These are phyloP conservation scores for Lineus longissimus DNA, from an alignment of 1,140 invertebrate species.

Conservation along the genomic window DNA sequence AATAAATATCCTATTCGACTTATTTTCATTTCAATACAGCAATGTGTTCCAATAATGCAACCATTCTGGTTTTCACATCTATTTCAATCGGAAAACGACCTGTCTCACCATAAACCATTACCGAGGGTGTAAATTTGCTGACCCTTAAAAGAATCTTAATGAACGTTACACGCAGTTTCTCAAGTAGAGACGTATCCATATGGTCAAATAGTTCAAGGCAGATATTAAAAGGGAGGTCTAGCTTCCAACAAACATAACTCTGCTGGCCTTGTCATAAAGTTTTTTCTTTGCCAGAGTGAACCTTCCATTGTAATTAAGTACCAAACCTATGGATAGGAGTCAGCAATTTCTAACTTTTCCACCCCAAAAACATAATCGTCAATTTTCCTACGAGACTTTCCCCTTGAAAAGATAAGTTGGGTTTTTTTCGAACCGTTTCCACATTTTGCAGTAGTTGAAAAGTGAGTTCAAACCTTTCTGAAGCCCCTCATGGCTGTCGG, in stretches of 20 bases:
- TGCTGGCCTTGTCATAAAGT: not conserved
- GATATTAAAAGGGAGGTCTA: not conserved
- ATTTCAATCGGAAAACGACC: not conserved
- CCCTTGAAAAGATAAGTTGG: no score
- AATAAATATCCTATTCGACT: no score
- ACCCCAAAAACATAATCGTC: not conserved
- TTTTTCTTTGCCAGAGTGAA: not conserved
- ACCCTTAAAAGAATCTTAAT: not conserved
- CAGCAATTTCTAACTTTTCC: not conserved
- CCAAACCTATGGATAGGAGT: not conserved
- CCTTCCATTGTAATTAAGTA: not conserved
- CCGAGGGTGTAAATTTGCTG: not conserved
- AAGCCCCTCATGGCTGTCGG: no score
- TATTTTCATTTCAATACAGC: no score
- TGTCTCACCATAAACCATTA: not conserved
- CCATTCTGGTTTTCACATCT: not conserved
- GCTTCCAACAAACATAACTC: conserved; percentile 1
- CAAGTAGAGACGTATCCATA: not conserved
- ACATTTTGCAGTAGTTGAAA: no score
- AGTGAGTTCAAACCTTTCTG: no score
- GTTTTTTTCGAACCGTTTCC: no score
- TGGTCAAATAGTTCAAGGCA: not conserved
- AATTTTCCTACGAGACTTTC: no score
- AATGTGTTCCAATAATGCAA: not conserved
- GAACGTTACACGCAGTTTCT: not conserved